Percentiles rank a stretch among this genome's conserved stretches.
Evolutionary conservation across 2,888 invertebrate species (phyloP).

Genomic region (Leptarthrus brevirostris): DNA sequence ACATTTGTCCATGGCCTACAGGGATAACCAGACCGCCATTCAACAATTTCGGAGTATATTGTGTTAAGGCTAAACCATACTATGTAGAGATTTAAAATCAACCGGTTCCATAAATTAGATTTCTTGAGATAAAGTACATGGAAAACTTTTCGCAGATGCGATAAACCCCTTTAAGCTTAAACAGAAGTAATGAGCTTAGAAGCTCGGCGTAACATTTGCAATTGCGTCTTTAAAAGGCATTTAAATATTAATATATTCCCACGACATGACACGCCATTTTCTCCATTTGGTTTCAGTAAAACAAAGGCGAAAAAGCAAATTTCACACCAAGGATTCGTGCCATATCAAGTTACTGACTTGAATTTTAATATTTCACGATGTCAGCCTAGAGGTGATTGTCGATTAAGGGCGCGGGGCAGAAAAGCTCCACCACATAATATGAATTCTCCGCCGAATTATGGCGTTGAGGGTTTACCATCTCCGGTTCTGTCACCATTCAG

Average conservation of each 20-base stretch:
- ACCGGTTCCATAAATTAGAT: too few species aligned
- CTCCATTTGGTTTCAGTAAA: neutral
- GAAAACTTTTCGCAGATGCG: neutral
- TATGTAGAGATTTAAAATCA: too few species aligned
- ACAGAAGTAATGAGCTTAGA: neutral
- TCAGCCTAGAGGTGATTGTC: constrained; percentile 28
- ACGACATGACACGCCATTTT: neutral
- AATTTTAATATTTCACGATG: constrained; percentile 40
- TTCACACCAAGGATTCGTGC: constrained; percentile 19
- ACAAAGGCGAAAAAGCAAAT: neutral
- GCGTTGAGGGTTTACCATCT: constrained; percentile 16
- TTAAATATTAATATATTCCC: constrained; percentile 28
- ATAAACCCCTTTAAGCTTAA: neutral
- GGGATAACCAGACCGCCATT: neutral
- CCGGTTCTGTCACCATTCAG: constrained; percentile 19
- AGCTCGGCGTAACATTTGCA: neutral
- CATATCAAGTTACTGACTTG: constrained; percentile 34
- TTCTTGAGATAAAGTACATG: neutral
- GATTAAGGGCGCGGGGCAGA: constrained; percentile 7
- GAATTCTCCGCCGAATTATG: constrained; percentile 21
- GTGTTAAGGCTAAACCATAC: too few species aligned
- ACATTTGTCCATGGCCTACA: neutral
- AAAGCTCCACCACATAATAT: neutral
- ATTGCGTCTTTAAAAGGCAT: neutral
- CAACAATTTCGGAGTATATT: too few species aligned